Evolutionary conservation across 2,888 invertebrate species (phyloP).

Genomic region (Smittia aterrima): DNA sequence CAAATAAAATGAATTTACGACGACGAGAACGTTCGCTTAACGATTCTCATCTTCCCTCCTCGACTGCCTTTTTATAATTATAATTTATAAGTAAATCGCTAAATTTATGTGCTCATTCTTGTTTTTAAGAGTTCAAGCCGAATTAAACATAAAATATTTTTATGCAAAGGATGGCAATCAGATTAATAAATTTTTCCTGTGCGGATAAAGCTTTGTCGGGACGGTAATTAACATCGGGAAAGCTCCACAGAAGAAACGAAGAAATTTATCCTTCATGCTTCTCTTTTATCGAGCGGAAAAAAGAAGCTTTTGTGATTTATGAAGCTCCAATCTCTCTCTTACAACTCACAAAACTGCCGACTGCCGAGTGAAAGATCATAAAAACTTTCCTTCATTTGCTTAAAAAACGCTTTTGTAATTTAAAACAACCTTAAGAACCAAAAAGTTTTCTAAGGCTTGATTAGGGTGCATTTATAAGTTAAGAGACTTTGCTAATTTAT

Average conservation of each 20-base stretch:
- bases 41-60: neutral
- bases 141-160: conserved; percentile 1
- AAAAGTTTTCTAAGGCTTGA: no score
- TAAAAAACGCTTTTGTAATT: no score
- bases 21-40: neutral
- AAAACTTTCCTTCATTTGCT: no score
- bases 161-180: conserved; percentile 3
- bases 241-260: neutral
- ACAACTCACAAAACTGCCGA: no score
- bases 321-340: no score
- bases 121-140: neutral
- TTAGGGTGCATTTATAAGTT: no score
- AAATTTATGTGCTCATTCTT: neutral
- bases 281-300: neutral
- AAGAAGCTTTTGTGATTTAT: conserved; percentile 1
- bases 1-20: neutral
- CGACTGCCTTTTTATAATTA: neutral
- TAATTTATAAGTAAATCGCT: conserved; percentile 9
- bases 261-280: neutral
- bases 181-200: neutral
- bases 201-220: neutral
- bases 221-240: neutral
- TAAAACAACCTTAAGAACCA: no score
- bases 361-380: no score
- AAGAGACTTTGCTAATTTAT: no score